A percentile compares a stretch with the other conserved stretches of the same genome.
Conservation (phyloP, 2,797 vertebrate genomes). For the Coreius guichenoti region DNA sequence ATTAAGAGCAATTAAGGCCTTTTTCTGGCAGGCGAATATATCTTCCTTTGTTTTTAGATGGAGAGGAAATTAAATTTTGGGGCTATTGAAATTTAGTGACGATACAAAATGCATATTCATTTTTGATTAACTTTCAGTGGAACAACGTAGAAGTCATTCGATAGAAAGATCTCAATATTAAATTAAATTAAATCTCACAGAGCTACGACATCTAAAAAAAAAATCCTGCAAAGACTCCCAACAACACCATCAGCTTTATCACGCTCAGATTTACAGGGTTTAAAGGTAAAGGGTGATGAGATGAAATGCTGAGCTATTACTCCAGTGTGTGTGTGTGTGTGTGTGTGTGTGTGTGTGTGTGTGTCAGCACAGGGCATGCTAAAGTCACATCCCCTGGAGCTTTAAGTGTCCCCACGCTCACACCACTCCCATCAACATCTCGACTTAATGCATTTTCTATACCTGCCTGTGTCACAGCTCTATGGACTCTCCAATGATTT, state of each 20-base stretch:
- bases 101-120: constrained; percentile 58
- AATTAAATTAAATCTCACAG: constrained; percentile 34
- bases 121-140: constrained; percentile 43
- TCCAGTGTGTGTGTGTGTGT: constrained; percentile 1
- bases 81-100: constrained; percentile 58
- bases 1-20: constrained; percentile 60
- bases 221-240: background rate
- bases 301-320: constrained; percentile 49
- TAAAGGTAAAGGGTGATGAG: constrained; percentile 41
- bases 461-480: constrained; percentile 75
- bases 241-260: constrained; percentile 31
- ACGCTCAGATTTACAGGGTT: constrained; percentile 40
- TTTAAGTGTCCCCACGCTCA: constrained; percentile 70
- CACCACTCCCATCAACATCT: constrained; percentile 74
- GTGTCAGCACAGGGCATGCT: constrained; percentile 31
- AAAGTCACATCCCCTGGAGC: constrained; percentile 67
- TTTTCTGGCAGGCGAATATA: constrained; percentile 46
- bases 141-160: background rate
- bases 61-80: constrained; percentile 55
- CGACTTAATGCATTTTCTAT: constrained; percentile 78
- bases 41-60: constrained; percentile 36
- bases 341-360: constrained; percentile 48
- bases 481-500: constrained; percentile 81
- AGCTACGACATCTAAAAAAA: background rate
- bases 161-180: constrained; percentile 36